Evolutionary conservation across 2,113 vertebrate species (phyloP), one percentile per base, ranked within the genome.

Genomic region (Ranitomeya variabilis): DNA sequence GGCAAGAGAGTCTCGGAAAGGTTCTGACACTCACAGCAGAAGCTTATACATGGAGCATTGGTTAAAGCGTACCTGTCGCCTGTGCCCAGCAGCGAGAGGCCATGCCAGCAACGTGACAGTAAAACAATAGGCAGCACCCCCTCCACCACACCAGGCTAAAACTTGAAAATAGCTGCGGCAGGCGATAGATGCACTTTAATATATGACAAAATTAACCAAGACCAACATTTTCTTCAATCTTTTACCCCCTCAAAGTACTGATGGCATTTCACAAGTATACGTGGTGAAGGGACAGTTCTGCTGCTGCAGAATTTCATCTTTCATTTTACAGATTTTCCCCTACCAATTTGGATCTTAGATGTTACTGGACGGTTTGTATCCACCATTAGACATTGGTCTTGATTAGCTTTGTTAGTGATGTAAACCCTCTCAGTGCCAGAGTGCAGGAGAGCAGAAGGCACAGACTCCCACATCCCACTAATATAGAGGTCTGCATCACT

Each of bases 1-100:
- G 82, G 87, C 80, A 76, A 89, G 59, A 83, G 45, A 84, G 81
- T 89, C 81, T 78, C 52, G 82, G 59, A 79, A 85, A 66, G 18
- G 73, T 13, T 84, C 86, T 82, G 60, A 45, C 51, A 77, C 54
- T 54, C n/a, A 55, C 81, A 79, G 82, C 87, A 79, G n/a, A 84
- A 84, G 87, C 87, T 7, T 64, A 87, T 57, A 78, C 21, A 64
- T 26, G 11, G 12, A 37, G 77, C 85, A 86, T 23, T 76, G n/a
- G 23, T 26, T 57, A 86, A 79, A 62, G 57, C 0, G 74, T 31
- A 66, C n/a, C 79, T 2, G 7, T 37, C 9, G 23, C 55, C 79
- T 60, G 18, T 14, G 57, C 57, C 59, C n/a, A 14, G 55, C 23
- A 26, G 15, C 2, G n/a, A 18, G 79, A 4, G 15, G 54, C 18